phyloP scores from a whole-genome alignment of 2,888 invertebrate species.

The Callyntrura sp. region DNA sequence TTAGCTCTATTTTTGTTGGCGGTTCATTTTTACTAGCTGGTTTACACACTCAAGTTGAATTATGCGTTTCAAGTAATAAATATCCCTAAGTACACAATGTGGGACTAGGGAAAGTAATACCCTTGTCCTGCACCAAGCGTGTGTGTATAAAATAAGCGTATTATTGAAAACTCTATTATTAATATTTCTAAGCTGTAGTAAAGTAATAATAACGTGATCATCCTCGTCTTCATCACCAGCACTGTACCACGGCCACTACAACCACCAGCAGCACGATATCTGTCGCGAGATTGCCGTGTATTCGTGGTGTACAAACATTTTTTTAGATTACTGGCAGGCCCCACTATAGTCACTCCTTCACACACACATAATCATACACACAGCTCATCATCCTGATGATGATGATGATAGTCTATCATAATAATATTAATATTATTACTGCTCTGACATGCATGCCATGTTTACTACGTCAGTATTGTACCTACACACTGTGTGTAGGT shows the following conservation, averaged over 20 bases:
- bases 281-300: constrained; percentile 49
- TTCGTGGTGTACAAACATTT: constrained; percentile 45
- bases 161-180: too few relatives aligned
- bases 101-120: not conserved
- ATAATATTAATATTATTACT: constrained; percentile 47
- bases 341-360: not conserved
- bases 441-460: constrained; percentile 9
- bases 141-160: too few relatives aligned
- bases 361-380: not conserved
- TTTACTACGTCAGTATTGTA: constrained; percentile 20
- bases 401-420: not conserved
- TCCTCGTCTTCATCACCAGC: not conserved
- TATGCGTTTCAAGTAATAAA: too few relatives aligned
- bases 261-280: constrained; percentile 48
- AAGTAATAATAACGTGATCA: constrained; percentile 35
- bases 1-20: constrained; percentile 20
- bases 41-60: not conserved
- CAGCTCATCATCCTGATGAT: constrained; percentile 16
- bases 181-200: constrained; percentile 42
- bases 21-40: constrained; percentile 26
- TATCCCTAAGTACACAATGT: not conserved
- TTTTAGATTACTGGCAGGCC: constrained; percentile 31
- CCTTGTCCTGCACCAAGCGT: constrained; percentile 15
- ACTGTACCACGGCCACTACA: too few relatives aligned
- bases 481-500: constrained; percentile 32